Base-by-base conservation (phyloP, 2,888 invertebrate species). In the Ichneumoninae sp. region DNA sequence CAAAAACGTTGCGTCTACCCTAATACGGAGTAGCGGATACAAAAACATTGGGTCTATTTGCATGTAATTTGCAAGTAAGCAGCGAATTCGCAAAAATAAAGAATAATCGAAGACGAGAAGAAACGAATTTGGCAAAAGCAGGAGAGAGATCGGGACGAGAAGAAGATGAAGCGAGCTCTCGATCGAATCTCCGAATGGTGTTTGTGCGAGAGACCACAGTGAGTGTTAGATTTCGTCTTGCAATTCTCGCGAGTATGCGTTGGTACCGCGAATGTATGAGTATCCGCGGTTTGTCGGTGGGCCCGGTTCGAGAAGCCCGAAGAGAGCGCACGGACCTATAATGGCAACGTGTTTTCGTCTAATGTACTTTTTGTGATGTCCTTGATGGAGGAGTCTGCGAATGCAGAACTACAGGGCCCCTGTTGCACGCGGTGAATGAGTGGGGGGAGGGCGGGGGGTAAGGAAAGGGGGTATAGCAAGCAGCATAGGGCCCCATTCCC, bases 341-440 rank as follows among this genome's bases (percentile, higher is more conserved):
- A 93, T 92, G 92, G 91, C 93, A 93, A 91, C 93, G 93, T 93
- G 91, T 93, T 93, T 93, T 93, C 92, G 93, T 93, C 93, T 93
- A 93, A 93, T 93, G 93, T 93, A 93, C 92, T 93, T 93, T 93
- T 93, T 93, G 90, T 92, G 90, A 92, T 93, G 93, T 93, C 93
- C 93, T 93, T 93, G 93, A 93, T 92, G 93, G 90, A 91, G 91
- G 92, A 93, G 93, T 93, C 93, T 93, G 93, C 93, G 93, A 93
- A 93, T 93, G 93, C 93, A 93, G 93, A 92, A 93, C 93, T 91
- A 91, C 91, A 92, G 92, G 92, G 91, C 91, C 89, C 47, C 84
- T 76, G 79, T 68, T 74, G 78, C 84, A 85, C 86, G 85, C 88
- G 86, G 36, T 75, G 70, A 79, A 82, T 82, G 80, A 80, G 74